A percentile compares a stretch with the other conserved stretches of the same genome.
phyloP scores from a whole-genome alignment of 2,797 vertebrate species.

The Euphonia xanthogaster region DNA sequence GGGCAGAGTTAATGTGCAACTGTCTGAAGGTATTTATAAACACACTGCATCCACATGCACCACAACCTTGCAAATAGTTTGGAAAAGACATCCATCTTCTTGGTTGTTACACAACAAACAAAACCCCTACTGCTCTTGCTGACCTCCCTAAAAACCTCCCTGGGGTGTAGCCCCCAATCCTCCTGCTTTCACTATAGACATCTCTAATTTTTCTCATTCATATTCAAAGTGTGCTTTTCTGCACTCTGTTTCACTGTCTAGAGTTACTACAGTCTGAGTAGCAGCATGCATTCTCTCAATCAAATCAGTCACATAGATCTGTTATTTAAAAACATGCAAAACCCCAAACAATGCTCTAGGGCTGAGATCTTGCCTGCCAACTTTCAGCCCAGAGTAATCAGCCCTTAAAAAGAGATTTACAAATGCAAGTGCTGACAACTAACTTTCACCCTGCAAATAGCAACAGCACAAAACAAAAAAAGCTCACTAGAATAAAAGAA shows the following conservation, averaged over 20 bases:
- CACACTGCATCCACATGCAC: not conserved
- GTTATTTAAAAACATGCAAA: constrained; percentile 59
- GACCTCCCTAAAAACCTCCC: not conserved
- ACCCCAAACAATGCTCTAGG: constrained; percentile 41
- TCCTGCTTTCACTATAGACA: not conserved
- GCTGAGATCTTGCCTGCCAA: constrained; percentile 57
- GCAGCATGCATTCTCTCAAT: not conserved
- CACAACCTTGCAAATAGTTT: not conserved
- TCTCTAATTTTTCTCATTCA: not conserved
- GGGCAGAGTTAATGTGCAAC: not conserved
- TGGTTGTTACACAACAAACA: not conserved
- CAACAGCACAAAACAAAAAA: constrained; percentile 57
- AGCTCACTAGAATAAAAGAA: constrained; percentile 42
- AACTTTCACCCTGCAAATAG: constrained; percentile 41
- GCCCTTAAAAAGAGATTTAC: constrained; percentile 65
- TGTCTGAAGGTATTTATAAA: not conserved
- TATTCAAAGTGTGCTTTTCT: not conserved
- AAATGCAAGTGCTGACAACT: constrained; percentile 66
- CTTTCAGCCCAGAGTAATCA: constrained; percentile 58
- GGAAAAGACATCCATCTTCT: not conserved
- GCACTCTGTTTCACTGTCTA: not conserved
- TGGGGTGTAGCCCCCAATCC: fast-evolving
- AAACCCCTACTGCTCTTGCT: not conserved
- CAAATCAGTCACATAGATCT: constrained; percentile 40
- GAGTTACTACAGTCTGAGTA: not conserved